Percentiles rank a stretch among this genome's conserved stretches.
phyloP scores from a whole-genome alignment of 1,140 invertebrate genomes.

The Heliconius hermathena region DNA sequence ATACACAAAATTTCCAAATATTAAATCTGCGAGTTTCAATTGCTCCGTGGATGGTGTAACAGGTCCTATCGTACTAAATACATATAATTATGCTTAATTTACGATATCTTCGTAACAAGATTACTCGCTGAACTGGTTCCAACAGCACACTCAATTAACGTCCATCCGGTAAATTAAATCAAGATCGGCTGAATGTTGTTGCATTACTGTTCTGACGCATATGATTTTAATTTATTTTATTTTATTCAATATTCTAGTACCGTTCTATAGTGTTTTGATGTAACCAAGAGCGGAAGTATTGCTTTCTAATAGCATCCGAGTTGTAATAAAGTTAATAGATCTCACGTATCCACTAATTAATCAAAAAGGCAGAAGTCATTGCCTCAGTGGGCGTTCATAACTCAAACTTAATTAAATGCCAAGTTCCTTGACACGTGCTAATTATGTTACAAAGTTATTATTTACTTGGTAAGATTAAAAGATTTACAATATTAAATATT shows the following conservation, averaged over 20 bases:
- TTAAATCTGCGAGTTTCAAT: conserved; percentile 24
- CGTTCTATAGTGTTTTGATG: background rate
- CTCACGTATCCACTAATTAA: conserved; percentile 27
- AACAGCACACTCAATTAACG: conserved; percentile 51
- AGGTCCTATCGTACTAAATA: conserved; percentile 39
- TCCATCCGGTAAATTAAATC: conserved; percentile 52
- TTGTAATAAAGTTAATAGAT: conserved; percentile 4
- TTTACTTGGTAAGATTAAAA: background rate
- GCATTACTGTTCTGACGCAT: conserved; percentile 43
- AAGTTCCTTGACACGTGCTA: conserved; percentile 64
- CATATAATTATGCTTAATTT: conserved; percentile 50
- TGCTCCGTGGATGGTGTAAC: conserved; percentile 31
- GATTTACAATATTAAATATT: conserved; percentile 1
- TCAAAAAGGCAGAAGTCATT: conserved; percentile 63
- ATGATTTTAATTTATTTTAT: conserved; percentile 24
- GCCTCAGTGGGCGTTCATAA: conserved; percentile 69
- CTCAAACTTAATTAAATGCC: conserved; percentile 73
- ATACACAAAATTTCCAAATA: conserved; percentile 30
- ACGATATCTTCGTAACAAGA: conserved; percentile 39
- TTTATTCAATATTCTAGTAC: background rate
- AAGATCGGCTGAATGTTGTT: conserved; percentile 41
- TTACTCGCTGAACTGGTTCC: conserved; percentile 25
- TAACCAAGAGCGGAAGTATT: background rate
- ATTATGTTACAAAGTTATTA: conserved; percentile 26
- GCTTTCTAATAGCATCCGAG: conserved; percentile 11